phyloP scores from a whole-genome alignment of 2,113 vertebrate genomes.

The Etheostoma cragini region DNA sequence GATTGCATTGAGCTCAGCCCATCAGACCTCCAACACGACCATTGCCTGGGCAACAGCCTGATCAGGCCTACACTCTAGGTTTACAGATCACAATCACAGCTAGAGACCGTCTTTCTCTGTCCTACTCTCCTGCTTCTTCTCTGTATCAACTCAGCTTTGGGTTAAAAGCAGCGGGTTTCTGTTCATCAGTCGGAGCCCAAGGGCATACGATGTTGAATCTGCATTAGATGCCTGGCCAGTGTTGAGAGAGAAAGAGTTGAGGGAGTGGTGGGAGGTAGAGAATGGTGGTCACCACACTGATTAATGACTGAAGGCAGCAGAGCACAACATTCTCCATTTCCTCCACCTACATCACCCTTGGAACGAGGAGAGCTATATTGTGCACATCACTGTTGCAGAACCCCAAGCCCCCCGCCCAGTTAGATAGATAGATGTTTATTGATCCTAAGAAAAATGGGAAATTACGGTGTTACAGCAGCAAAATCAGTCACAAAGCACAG shows the following conservation, averaged over 20 bases:
- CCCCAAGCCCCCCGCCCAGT: slow-evolving; percentile 39
- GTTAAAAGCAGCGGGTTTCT: slow-evolving; percentile 33
- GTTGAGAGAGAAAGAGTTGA: slow-evolving; percentile 49
- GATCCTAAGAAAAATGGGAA: too few species aligned
- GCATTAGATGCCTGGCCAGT: slow-evolving; percentile 59
- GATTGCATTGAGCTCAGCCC: slow-evolving; percentile 44
- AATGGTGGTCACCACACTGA: slow-evolving; percentile 64
- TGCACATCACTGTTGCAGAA: slow-evolving; percentile 31
- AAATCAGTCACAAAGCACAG: too few species aligned
- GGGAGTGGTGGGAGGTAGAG: slow-evolving; percentile 53
- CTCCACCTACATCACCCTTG: slow-evolving; percentile 50
- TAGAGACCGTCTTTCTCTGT: slow-evolving; percentile 22
- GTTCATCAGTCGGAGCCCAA: slow-evolving; percentile 56
- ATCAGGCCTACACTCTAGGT: slow-evolving; percentile 42
- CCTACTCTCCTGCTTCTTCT: slow-evolving; percentile 14
- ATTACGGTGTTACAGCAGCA: too few species aligned
- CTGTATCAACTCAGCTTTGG: slow-evolving; percentile 44
- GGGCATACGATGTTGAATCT: slow-evolving; percentile 65
- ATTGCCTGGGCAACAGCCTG: slow-evolving; percentile 38
- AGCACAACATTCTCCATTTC: slow-evolving; percentile 49
- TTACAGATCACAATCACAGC: slow-evolving; percentile 65
- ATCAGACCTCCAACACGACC: slow-evolving; percentile 35
- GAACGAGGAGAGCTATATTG: slow-evolving; percentile 43
- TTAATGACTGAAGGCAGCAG: slow-evolving; percentile 75
- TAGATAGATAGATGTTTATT: too few species aligned